These are phyloP conservation scores for Crenuchus spilurus DNA, from an alignment of 2,797 vertebrate species.

Conservation along the genomic window DNA sequence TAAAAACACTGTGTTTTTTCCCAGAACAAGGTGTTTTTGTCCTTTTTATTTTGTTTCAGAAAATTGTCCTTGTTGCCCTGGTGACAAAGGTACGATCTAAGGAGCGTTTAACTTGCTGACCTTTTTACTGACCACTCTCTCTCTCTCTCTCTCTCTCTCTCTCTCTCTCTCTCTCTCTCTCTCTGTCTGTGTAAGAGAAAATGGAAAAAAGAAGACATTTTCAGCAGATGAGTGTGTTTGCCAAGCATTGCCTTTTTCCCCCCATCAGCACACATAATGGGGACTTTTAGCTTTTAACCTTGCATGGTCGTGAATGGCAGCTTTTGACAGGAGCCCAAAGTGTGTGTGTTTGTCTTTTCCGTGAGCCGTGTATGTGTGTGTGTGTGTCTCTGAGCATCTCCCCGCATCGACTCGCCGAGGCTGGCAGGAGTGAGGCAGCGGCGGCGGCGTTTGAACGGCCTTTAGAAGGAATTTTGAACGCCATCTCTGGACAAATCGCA, in stretches of 20 bases:
- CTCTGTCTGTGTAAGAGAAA: slow-evolving; percentile 17
- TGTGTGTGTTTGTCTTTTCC: background rate
- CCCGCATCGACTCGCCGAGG: slow-evolving; percentile 12
- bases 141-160: background rate
- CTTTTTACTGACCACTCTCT: slow-evolving; percentile 30
- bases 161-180: slow-evolving; percentile 4
- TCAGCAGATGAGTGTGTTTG: slow-evolving; percentile 39
- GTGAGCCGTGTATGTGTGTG: background rate
- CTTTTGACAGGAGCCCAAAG: slow-evolving; percentile 69
- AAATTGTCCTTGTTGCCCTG: slow-evolving; percentile 47
- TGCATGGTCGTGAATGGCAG: slow-evolving; percentile 69
- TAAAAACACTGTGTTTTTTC: background rate
- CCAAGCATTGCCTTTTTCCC: slow-evolving; percentile 69
- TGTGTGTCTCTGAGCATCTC: slow-evolving; percentile 36
- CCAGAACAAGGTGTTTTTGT: slow-evolving; percentile 24
- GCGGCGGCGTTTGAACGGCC: slow-evolving; percentile 66
- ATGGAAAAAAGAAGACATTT: slow-evolving; percentile 36
- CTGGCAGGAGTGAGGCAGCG: slow-evolving; percentile 24
- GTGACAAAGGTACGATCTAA: slow-evolving; percentile 50
- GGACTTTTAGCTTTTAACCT: slow-evolving; percentile 78
- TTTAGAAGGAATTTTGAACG: slow-evolving; percentile 74
- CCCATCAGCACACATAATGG: slow-evolving; percentile 77
- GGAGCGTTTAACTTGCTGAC: slow-evolving; percentile 47
- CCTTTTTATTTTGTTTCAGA: slow-evolving; percentile 41
- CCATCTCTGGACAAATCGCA: slow-evolving; percentile 39